These are phyloP conservation scores for Pseudobourletiella spinata DNA, from an alignment of 1,140 invertebrate species.

Conservation along the genomic window DNA sequence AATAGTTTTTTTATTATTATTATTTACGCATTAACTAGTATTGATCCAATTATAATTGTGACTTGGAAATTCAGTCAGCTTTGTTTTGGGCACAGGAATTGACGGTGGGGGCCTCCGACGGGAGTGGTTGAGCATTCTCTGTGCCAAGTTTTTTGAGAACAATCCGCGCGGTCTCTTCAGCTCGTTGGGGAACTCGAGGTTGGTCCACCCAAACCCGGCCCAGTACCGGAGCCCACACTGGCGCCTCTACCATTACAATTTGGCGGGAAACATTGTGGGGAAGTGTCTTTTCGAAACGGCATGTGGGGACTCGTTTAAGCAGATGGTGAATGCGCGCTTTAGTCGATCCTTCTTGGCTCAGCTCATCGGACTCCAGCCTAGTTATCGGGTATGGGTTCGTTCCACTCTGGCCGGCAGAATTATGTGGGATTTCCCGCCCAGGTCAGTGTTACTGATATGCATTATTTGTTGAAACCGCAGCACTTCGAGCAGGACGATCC, in stretches of 20 bases:
- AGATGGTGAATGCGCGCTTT: slow-evolving; percentile 79
- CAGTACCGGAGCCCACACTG: slow-evolving; percentile 60
- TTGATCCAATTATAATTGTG: no score
- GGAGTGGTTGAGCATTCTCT: slow-evolving; percentile 88
- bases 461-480: slow-evolving; percentile 40
- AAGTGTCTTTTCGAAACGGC: slow-evolving; percentile 88
- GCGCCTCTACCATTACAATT: slow-evolving; percentile 82
- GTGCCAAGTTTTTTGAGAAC: slow-evolving; percentile 65
- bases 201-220: slow-evolving; percentile 74
- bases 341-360: slow-evolving; percentile 85
- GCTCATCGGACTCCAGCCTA: slow-evolving; percentile 80
- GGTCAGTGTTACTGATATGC: not conserved
- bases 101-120: slow-evolving; percentile 87
- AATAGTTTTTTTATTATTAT: no score
- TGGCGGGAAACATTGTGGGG: slow-evolving; percentile 87
- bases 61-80: no score
- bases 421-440: slow-evolving; percentile 34
- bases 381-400: slow-evolving; percentile 62
- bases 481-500: slow-evolving; percentile 95
- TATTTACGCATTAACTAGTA: no score
- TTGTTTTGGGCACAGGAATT: slow-evolving; percentile 46
- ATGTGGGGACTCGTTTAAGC: slow-evolving; percentile 71
- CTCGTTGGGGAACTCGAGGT: slow-evolving; percentile 55
- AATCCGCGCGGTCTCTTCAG: slow-evolving; percentile 44
- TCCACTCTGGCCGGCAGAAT: not conserved